A percentile compares a stretch with the other conserved stretches of the same genome.
phyloP scores from a whole-genome alignment of 2,797 vertebrate species.

The Schizopygopsis malacanthus region DNA sequence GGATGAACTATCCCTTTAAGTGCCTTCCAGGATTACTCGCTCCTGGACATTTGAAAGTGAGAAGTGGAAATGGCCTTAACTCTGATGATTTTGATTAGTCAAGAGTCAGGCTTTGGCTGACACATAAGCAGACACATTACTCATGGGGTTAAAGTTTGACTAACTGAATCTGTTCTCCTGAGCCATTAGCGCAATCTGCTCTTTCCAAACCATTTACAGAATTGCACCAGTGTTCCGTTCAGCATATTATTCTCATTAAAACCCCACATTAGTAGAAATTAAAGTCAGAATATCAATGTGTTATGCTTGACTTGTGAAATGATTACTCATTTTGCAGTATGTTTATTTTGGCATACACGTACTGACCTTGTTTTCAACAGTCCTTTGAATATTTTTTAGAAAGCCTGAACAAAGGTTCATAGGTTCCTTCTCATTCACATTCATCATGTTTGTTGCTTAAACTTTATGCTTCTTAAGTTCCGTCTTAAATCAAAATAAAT shows the following conservation, averaged over 20 bases:
- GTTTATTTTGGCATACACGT: slow-evolving; percentile 10
- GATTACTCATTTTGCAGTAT: neutral
- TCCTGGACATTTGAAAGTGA: neutral
- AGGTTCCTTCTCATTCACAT: slow-evolving; percentile 18
- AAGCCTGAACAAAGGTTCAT: slow-evolving; percentile 40
- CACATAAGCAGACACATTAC: slow-evolving; percentile 9
- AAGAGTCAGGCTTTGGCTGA: slow-evolving; percentile 24
- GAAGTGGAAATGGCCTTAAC: neutral
- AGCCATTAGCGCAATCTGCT: slow-evolving; percentile 63
- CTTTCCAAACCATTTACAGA: slow-evolving; percentile 54
- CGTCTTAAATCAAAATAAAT: neutral
- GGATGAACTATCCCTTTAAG: neutral
- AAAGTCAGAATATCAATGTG: neutral
- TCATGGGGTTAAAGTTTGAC: slow-evolving; percentile 46
- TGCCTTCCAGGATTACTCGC: neutral
- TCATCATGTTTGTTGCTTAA: slow-evolving; percentile 17
- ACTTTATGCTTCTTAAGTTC: neutral
- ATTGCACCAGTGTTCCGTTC: neutral
- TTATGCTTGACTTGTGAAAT: slow-evolving; percentile 3
- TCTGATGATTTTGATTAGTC: slow-evolving; percentile 6
- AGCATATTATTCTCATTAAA: slow-evolving; percentile 3
- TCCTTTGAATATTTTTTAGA: slow-evolving; percentile 25
- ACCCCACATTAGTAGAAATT: neutral
- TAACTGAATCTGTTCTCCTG: slow-evolving; percentile 60
- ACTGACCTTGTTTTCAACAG: slow-evolving; percentile 32